phyloP scores from a whole-genome alignment of 2,888 invertebrate species.

The Oscheius sp. region DNA sequence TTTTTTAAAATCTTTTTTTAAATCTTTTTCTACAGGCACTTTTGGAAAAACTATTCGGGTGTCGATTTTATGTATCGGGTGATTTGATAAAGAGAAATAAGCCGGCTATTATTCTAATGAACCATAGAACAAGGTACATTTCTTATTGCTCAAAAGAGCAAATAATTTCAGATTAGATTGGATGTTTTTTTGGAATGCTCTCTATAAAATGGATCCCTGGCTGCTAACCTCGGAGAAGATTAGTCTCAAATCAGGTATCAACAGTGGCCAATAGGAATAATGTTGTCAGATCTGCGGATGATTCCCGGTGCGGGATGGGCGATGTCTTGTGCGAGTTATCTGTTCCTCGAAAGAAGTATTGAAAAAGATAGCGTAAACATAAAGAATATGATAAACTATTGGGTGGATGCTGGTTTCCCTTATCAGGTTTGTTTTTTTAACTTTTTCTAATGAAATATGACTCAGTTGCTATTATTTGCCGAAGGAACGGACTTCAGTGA shows the following conservation, averaged over 20 bases:
- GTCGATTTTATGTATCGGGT: constrained; percentile 60
- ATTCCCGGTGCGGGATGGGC: constrained; percentile 74
- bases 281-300: constrained; percentile 53
- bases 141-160: neutral
- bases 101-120: constrained; percentile 83
- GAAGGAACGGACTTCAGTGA: constrained; percentile 86
- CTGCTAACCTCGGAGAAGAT: constrained; percentile 78
- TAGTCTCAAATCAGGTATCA: no score
- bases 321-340: constrained; percentile 86
- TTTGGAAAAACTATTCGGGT: constrained; percentile 64
- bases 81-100: constrained; percentile 75
- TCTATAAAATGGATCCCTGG: constrained; percentile 79
- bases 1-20: neutral
- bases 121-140: constrained; percentile 77
- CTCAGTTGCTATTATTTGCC: constrained; percentile 81
- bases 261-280: no score
- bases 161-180: constrained; percentile 78
- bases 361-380: constrained; percentile 80
- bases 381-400: constrained; percentile 80
- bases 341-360: constrained; percentile 86
- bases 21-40: constrained; percentile 57
- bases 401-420: constrained; percentile 77
- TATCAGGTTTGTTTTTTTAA: constrained; percentile 70
- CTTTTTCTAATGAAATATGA: constrained; percentile 30
- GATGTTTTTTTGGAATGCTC: constrained; percentile 87